phyloP scores from a whole-genome alignment of 1,140 invertebrate species.

The Rhopalosiphum padi region DNA sequence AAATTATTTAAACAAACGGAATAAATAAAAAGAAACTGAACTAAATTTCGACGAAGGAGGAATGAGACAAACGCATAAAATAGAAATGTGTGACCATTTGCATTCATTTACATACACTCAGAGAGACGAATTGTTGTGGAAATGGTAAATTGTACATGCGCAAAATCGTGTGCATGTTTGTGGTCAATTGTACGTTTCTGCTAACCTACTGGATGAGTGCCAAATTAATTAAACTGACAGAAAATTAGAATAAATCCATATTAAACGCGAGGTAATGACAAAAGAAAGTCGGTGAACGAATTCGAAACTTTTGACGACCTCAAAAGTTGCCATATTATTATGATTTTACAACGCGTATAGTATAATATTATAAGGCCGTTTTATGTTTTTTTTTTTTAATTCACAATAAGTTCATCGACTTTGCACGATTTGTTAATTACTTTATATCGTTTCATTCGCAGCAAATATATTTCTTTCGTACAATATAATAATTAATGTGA shows the following conservation, averaged over 20 bases:
- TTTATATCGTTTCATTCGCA: neutral
- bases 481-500: neutral
- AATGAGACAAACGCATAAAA: neutral
- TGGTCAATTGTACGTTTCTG: conserved; percentile 14
- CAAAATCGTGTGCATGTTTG: conserved; percentile 30
- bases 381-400: neutral
- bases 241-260: conserved; percentile 25
- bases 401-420: neutral
- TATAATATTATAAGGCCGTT: neutral
- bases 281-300: neutral
- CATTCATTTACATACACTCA: conserved; percentile 42
- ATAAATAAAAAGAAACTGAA: conserved; percentile 18
- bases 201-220: conserved; percentile 28
- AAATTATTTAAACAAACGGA: conserved; percentile 21
- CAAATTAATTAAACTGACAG: conserved; percentile 31
- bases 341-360: neutral
- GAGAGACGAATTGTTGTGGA: neutral
- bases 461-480: neutral
- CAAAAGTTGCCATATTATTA: neutral
- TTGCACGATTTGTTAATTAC: neutral
- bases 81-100: conserved; percentile 44
- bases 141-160: neutral
- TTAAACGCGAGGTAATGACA: neutral
- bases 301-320: neutral
- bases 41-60: neutral